Conservation (phyloP, 2,888 invertebrate species). For the Himalopsyche kuldschensis region DNA sequence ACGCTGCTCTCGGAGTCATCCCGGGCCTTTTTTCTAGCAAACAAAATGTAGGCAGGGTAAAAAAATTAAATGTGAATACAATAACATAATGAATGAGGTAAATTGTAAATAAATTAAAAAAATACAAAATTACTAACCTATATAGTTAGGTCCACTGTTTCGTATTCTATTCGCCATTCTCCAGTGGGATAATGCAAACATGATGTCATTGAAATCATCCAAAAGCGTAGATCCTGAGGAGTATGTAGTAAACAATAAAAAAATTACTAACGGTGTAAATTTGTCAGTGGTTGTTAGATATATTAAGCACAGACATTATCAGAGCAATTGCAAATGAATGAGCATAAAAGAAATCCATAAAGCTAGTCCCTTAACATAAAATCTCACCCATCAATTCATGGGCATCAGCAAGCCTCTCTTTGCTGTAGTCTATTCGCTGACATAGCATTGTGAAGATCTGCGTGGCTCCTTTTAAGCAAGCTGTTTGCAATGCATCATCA, state of each 20-base stretch:
- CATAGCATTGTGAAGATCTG: constrained; percentile 73
- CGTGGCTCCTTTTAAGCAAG: constrained; percentile 77
- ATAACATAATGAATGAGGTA: too few relatives aligned
- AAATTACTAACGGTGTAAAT: too few relatives aligned
- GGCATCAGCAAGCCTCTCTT: constrained; percentile 78
- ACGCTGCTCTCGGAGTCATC: constrained; percentile 63
- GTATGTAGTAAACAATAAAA: too few relatives aligned
- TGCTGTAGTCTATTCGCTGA: constrained; percentile 61
- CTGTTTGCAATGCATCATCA: constrained; percentile 87
- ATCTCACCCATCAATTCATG: constrained; percentile 75
- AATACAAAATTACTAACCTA: constrained; percentile 40
- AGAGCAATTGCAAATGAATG: not conserved
- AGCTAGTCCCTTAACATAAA: too few relatives aligned
- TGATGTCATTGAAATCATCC: constrained; percentile 81
- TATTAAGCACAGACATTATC: too few relatives aligned
- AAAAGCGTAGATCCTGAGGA: constrained; percentile 72
- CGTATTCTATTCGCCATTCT: constrained; percentile 73
- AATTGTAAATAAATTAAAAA: too few relatives aligned
- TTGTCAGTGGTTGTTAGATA: too few relatives aligned
- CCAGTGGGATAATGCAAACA: constrained; percentile 76
- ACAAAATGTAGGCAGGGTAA: not conserved
- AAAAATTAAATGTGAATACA: not conserved
- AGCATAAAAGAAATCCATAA: not conserved
- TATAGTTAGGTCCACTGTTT: constrained; percentile 13
- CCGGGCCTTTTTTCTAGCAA: constrained; percentile 55